Conservation (phyloP, 1,140 invertebrate species). For the Listronotus oregonensis region DNA sequence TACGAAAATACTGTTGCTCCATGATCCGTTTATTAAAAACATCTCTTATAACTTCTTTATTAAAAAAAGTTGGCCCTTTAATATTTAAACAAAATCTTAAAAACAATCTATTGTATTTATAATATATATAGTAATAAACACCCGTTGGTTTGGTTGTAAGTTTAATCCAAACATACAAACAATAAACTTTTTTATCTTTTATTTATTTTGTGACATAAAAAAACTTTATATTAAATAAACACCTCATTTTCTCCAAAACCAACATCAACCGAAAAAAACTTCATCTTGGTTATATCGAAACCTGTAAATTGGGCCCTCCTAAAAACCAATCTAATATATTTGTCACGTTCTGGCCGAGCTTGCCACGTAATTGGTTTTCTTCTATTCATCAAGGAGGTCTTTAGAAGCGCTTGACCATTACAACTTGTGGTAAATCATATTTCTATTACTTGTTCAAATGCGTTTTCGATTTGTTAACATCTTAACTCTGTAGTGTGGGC, state of each 20-base stretch:
- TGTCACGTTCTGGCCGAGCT: conserved; percentile 23
- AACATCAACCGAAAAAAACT: conserved; percentile 5
- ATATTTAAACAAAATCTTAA: no score
- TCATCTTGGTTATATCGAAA: conserved; percentile 20
- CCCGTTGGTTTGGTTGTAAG: no score
- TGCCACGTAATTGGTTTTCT: conserved; percentile 25
- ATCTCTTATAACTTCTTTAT: no score
- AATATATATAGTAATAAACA: no score
- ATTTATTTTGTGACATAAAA: no score
- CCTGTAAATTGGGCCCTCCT: conserved; percentile 20
- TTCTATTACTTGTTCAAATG: conserved; percentile 19
- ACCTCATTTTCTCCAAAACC: conserved; percentile 15
- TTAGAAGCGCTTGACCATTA: conserved; percentile 16
- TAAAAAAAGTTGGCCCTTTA: no score
- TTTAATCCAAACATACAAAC: no score
- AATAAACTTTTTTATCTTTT: no score
- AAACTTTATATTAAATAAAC: background rate
- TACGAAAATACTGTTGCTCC: no score
- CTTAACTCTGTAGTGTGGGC: background rate
- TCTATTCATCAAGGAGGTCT: conserved; percentile 30
- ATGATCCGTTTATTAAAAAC: no score
- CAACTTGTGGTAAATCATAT: conserved; percentile 23
- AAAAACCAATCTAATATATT: conserved; percentile 27
- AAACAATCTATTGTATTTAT: no score
- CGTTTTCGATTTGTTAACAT: conserved; percentile 13